Conservation (phyloP, 2,888 invertebrate species). For the Macrosoma leucophasiata region DNA sequence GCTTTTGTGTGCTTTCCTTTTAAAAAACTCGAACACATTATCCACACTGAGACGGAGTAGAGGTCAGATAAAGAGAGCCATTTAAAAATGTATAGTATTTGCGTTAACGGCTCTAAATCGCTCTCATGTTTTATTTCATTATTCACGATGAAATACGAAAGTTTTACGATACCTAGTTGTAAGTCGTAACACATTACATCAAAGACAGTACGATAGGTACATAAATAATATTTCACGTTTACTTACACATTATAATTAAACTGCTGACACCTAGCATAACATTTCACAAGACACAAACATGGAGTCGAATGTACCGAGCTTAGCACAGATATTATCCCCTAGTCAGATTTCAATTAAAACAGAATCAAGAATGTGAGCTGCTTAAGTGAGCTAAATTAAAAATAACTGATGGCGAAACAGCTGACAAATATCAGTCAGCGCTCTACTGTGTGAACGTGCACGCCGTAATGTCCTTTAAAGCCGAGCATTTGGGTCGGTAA, state of each 20-base stretch:
- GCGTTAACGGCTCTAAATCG: too few species aligned
- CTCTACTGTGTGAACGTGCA: slow-evolving; percentile 5
- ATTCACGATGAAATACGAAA: slow-evolving; percentile 11
- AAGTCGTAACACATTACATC: slow-evolving; percentile 10
- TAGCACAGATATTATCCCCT: slow-evolving; percentile 13
- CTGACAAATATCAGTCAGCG: slow-evolving; percentile 16
- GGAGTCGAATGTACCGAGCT: slow-evolving; percentile 9
- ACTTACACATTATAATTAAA: slow-evolving; percentile 8
- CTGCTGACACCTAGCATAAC: slow-evolving; percentile 1
- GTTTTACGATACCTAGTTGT: slow-evolving; percentile 9
- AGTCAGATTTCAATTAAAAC: slow-evolving; percentile 40
- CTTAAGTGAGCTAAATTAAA: slow-evolving; percentile 25
- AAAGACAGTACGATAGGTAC: slow-evolving; percentile 6
- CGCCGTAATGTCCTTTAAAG: slow-evolving; percentile 11
- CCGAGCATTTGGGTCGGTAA: slow-evolving; percentile 9
- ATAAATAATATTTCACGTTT: slow-evolving; percentile 1
- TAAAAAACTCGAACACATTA: too few species aligned
- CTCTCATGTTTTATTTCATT: too few species aligned
- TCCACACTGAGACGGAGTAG: too few species aligned
- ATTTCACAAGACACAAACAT: slow-evolving; percentile 9
- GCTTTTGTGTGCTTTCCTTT: slow-evolving; percentile 16
- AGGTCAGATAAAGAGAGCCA: too few species aligned
- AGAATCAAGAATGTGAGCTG: slow-evolving; percentile 29
- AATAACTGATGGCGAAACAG: slow-evolving; percentile 19
- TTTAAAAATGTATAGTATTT: too few species aligned